Evolutionary conservation across 2,113 vertebrate species (phyloP).

Genomic region (Henicopernis longicauda): DNA sequence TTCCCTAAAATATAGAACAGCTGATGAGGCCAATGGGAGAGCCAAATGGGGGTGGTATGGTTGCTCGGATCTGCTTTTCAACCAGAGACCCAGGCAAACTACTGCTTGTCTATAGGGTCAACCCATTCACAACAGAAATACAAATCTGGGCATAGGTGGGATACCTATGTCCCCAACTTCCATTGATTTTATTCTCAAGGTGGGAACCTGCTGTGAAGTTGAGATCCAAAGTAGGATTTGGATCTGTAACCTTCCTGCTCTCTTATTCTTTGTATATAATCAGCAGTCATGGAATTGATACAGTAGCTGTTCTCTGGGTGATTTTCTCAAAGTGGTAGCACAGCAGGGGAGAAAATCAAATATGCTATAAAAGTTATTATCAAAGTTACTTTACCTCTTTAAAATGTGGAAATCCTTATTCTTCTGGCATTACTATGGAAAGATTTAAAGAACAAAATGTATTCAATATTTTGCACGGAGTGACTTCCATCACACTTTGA

Average conservation of each 20-base stretch:
- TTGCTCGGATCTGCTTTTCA: neutral
- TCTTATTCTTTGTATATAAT: neutral
- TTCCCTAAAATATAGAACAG: neutral
- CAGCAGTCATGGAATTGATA: neutral
- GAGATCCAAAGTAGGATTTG: neutral
- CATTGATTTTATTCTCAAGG: neutral
- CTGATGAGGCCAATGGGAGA: neutral
- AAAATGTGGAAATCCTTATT: constrained; percentile 11
- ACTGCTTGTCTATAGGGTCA: neutral
- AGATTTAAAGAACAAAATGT: constrained; percentile 20
- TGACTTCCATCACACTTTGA: constrained; percentile 48
- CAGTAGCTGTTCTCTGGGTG: neutral
- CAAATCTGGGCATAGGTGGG: neutral
- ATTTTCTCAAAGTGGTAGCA: neutral
- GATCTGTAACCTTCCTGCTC: neutral
- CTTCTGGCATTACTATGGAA: constrained; percentile 22
- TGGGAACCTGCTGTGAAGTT: neutral
- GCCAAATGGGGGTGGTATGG: neutral
- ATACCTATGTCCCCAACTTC: neutral
- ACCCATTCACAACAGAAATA: neutral
- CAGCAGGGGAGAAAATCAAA: neutral
- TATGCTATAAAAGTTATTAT: neutral
- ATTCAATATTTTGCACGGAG: constrained; percentile 51
- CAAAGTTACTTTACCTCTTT: constrained; percentile 32
- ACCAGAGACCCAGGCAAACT: fast-evolving